Conservation (phyloP, 1,140 invertebrate species). For the Condylostylus longicornis region DNA sequence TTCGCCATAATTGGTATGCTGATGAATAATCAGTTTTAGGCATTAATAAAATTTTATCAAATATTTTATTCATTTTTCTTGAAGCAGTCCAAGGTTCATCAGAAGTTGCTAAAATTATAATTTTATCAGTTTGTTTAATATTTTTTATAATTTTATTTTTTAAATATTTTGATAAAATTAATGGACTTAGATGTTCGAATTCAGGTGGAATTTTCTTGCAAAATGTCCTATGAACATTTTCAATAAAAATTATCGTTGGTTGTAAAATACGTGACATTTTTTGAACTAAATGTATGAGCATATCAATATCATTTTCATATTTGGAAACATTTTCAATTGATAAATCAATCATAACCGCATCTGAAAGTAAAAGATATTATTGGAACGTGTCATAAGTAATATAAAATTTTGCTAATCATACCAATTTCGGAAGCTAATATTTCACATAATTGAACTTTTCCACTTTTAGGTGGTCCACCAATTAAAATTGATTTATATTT, state of each 20-base stretch:
- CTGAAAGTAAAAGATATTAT: constrained; percentile 10
- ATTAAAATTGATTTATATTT: constrained; percentile 61
- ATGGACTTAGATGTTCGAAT: constrained; percentile 27
- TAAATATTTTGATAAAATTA: constrained; percentile 43
- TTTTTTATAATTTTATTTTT: constrained; percentile 44
- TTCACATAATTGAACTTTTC: constrained; percentile 63
- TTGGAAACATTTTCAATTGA: constrained; percentile 58
- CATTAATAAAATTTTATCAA: constrained; percentile 28
- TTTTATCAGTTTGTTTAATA: constrained; percentile 42
- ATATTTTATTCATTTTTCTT: constrained; percentile 31
- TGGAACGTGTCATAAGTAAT: neutral
- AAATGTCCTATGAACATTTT: constrained; percentile 65
- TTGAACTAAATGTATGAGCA: constrained; percentile 27
- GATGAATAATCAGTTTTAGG: constrained; percentile 50
- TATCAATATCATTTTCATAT: constrained; percentile 49
- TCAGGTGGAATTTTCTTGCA: constrained; percentile 49
- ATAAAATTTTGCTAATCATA: constrained; percentile 1
- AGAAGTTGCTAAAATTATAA: constrained; percentile 46
- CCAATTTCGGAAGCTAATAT: constrained; percentile 65
- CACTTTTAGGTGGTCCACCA: constrained; percentile 55
- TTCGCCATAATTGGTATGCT: constrained; percentile 42
- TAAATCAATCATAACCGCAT: constrained; percentile 67
- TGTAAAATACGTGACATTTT: constrained; percentile 47
- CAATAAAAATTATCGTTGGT: constrained; percentile 65
- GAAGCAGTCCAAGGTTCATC: constrained; percentile 40